Conservation (phyloP, 1,140 invertebrate species). For the Atta texana region DNA sequence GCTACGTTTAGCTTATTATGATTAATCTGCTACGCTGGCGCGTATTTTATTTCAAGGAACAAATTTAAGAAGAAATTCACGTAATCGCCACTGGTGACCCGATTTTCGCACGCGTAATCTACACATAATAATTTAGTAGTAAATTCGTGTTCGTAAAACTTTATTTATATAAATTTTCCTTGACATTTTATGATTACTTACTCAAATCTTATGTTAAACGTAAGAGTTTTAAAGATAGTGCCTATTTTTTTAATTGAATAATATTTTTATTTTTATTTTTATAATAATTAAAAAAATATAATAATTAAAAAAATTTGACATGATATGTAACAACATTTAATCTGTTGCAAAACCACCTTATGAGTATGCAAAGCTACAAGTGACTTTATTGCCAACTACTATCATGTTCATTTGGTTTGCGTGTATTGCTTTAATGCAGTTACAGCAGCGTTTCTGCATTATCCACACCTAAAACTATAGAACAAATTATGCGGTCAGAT, state of each 20-base stretch:
- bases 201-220: background rate
- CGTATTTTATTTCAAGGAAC: conserved; percentile 54
- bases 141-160: conserved; percentile 1
- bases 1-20: conserved; percentile 59
- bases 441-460: conserved; percentile 41
- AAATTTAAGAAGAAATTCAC: conserved; percentile 49
- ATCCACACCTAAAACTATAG: conserved; percentile 51
- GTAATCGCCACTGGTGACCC: conserved; percentile 31
- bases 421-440: conserved; percentile 56
- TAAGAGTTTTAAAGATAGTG: background rate
- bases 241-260: background rate
- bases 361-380: background rate
- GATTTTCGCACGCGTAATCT: conserved; percentile 40
- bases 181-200: background rate
- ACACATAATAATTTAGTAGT: conserved; percentile 34
- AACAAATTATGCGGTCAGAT: conserved; percentile 64
- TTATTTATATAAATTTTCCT: background rate
- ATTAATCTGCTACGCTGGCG: conserved; percentile 52
- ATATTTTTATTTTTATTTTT: background rate
- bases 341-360: background rate
- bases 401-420: conserved; percentile 7
- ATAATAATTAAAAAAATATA: background rate
- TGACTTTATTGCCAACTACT: conserved; percentile 24
- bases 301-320: background rate
- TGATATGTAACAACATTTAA: conserved; percentile 2